A percentile compares a stretch with the other conserved stretches of the same genome.
phyloP scores from a whole-genome alignment of 2,113 vertebrate genomes.

The Apaloderma vittatum region DNA sequence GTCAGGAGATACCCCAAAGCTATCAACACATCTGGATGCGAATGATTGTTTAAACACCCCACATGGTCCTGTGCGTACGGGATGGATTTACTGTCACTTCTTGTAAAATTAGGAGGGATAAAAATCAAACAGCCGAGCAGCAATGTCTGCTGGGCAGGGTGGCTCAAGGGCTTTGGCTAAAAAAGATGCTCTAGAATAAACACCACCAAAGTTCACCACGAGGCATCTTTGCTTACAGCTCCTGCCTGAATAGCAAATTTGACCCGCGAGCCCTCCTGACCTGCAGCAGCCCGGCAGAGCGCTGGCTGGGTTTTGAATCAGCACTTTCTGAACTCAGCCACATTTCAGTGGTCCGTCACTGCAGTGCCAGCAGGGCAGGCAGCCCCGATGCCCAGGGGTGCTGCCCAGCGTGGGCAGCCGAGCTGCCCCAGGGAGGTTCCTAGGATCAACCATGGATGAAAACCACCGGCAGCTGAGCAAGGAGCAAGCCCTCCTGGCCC shows the following conservation, averaged over 20 bases:
- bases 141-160: neutral
- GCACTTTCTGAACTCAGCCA: neutral
- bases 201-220: neutral
- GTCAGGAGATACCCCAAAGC: conserved; percentile 46
- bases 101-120: conserved; percentile 30
- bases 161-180: neutral
- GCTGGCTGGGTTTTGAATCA: neutral
- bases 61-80: neutral
- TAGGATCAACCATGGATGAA: neutral
- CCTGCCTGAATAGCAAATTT: neutral
- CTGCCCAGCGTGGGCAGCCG: neutral
- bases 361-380: neutral
- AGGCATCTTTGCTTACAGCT: neutral
- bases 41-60: conserved; percentile 19
- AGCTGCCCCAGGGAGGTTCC: neutral
- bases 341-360: neutral
- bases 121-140: conserved; percentile 25
- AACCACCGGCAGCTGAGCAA: neutral
- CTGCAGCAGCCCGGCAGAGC: accelerated
- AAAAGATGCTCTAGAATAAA: neutral
- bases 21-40: neutral
- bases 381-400: neutral
- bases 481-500: accelerated
- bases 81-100: conserved; percentile 51
- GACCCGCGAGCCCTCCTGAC: neutral